Evolutionary conservation across 1,140 invertebrate species (phyloP).

Genomic region (Odontomachus brunneus): DNA sequence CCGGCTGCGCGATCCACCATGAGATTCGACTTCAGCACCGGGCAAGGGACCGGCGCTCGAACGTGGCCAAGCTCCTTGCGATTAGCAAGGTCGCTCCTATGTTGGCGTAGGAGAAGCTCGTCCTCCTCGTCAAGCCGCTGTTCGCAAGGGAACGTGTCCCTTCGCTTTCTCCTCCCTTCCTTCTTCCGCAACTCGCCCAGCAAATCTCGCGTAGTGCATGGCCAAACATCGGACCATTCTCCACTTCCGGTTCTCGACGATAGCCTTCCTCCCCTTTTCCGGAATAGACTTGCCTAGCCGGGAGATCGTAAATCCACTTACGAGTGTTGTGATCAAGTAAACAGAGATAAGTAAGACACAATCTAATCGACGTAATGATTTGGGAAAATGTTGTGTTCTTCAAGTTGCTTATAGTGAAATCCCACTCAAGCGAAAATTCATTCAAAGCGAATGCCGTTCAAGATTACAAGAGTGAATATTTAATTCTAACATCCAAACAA

Average conservation of each 20-base stretch:
- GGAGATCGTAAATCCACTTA: background rate
- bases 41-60: conserved; percentile 64
- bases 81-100: conserved; percentile 66
- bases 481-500: too few relatives aligned
- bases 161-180: conserved; percentile 51
- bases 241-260: background rate
- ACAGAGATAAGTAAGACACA: background rate
- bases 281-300: background rate
- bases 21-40: background rate
- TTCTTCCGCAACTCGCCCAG: conserved; percentile 34
- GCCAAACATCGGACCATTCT: conserved; percentile 72
- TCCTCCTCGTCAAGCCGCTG: conserved; percentile 20
- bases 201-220: conserved; percentile 68
- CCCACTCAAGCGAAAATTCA: too few relatives aligned
- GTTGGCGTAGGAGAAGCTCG: background rate
- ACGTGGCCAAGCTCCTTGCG: conserved; percentile 78
- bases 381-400: too few relatives aligned
- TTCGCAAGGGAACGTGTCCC: conserved; percentile 71
- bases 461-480: too few relatives aligned
- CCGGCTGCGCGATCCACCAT: conserved; percentile 72
- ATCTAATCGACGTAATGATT: too few relatives aligned
- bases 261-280: background rate
- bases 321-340: too few relatives aligned
- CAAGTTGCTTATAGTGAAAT: too few relatives aligned
- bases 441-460: too few relatives aligned